These are phyloP conservation scores for Drosophila kohkoa DNA, from an alignment of 1,140 invertebrate genomes.

Conservation along the genomic window DNA sequence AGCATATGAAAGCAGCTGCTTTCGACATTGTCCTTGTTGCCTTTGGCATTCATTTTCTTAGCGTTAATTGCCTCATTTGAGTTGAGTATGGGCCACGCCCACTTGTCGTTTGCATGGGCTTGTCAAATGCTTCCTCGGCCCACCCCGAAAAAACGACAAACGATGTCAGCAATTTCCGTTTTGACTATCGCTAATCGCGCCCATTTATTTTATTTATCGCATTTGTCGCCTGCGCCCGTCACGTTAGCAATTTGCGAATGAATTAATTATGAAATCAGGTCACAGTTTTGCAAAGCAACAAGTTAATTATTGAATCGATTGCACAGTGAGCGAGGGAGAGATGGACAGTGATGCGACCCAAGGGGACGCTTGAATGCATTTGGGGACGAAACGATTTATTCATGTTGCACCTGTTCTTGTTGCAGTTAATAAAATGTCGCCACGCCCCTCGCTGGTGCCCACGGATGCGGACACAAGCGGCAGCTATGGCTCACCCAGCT, in stretches of 20 bases:
- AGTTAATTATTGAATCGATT: constrained; percentile 54
- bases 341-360: background rate
- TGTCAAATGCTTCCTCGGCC: background rate
- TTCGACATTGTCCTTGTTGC: background rate
- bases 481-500: constrained; percentile 69
- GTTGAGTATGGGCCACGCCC: constrained; percentile 16
- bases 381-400: constrained; percentile 9
- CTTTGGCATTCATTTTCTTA: background rate
- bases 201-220: constrained; percentile 67
- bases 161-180: constrained; percentile 49
- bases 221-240: constrained; percentile 49
- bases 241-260: constrained; percentile 60
- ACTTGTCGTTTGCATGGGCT: constrained; percentile 12
- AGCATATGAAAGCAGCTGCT: constrained; percentile 8
- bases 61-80: constrained; percentile 39
- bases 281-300: constrained; percentile 50
- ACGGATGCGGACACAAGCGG: constrained; percentile 77
- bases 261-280: constrained; percentile 61
- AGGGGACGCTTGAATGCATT: constrained; percentile 14
- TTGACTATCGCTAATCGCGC: constrained; percentile 43
- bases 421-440: constrained; percentile 89
- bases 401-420: constrained; percentile 25
- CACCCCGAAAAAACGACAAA: background rate
- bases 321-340: background rate
- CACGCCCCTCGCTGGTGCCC: constrained; percentile 87